Evolutionary conservation across 2,113 vertebrate species (phyloP).

Genomic region (Lichenostomus cassidix): DNA sequence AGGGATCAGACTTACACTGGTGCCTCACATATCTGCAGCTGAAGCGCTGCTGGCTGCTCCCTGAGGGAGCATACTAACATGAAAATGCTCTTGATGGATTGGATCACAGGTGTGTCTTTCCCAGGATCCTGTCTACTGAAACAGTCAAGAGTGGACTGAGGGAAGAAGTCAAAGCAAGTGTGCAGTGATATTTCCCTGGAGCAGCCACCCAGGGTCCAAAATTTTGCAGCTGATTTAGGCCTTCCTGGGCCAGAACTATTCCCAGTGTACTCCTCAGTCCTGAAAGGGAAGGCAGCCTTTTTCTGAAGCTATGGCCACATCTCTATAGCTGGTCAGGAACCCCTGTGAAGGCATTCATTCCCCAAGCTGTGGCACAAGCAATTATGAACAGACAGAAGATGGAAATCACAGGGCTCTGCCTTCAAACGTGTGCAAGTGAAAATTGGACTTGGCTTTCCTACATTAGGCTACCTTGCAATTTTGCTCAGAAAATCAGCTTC

Average conservation of each 20-base stretch:
- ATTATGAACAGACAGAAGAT: not conserved
- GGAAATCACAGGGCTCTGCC: not conserved
- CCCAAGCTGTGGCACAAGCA: not conserved
- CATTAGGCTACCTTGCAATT: not conserved
- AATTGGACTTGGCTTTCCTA: not conserved
- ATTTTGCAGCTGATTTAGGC: not conserved
- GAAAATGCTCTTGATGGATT: not conserved
- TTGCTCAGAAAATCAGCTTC: not conserved
- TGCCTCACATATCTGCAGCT: not conserved
- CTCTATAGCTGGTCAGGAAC: not conserved
- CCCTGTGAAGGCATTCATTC: not conserved
- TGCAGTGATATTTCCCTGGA: not conserved
- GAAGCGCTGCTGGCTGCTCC: not conserved
- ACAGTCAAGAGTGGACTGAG: too few relatives aligned
- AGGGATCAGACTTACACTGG: not conserved
- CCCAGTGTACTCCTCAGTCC: not conserved
- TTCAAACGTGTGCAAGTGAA: not conserved
- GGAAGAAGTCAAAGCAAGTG: not conserved
- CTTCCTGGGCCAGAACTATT: not conserved
- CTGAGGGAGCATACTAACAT: not conserved
- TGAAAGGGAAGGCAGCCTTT: too few relatives aligned
- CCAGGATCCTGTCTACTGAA: not conserved
- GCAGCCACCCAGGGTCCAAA: too few relatives aligned
- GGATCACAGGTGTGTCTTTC: fast-evolving
- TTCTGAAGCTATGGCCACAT: not conserved